Percentiles rank a stretch among this genome's conserved stretches.
These are phyloP conservation scores for Apostichopus japonicus DNA, from an alignment of 35 echinoderm and acorn worm species.

Conservation along the genomic window DNA sequence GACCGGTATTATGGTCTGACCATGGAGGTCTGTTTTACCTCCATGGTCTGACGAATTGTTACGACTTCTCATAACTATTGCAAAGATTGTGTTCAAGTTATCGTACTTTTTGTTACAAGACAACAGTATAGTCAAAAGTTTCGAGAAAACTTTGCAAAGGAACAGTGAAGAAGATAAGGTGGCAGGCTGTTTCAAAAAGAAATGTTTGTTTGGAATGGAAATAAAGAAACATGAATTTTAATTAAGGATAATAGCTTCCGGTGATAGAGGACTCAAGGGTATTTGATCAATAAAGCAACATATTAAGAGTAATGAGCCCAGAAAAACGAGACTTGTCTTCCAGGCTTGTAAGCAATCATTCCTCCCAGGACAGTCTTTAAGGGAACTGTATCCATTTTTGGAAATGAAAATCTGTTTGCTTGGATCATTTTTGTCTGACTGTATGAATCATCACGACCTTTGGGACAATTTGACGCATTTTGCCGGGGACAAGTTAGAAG, in stretches of 20 bases:
- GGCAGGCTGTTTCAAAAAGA: background rate
- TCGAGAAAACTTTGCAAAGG: background rate
- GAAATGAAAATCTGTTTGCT: background rate
- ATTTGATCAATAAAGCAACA: background rate
- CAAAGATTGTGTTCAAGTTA: too few species aligned
- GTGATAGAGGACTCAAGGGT: background rate
- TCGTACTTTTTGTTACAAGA: too few species aligned
- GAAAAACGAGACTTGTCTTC: background rate
- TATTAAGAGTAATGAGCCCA: background rate
- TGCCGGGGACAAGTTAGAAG: background rate
- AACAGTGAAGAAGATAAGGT: background rate
- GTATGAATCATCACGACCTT: slow-evolving; percentile 31
- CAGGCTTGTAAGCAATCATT: background rate
- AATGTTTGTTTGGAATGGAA: slow-evolving; percentile 8
- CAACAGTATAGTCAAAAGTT: too few species aligned
- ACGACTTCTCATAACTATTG: too few species aligned
- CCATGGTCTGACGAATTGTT: too few species aligned
- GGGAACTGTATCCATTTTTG: slow-evolving; percentile 24
- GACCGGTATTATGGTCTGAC: too few species aligned
- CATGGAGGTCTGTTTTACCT: too few species aligned
- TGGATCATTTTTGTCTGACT: background rate
- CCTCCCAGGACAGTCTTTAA: slow-evolving; percentile 20
- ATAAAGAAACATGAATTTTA: background rate
- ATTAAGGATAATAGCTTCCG: slow-evolving; percentile 6
- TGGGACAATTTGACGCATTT: slow-evolving; percentile 39